A percentile compares a stretch with the other conserved stretches of the same genome.
Conservation (phyloP, 1,140 invertebrate species). For the Drosophila kepulauana region DNA sequence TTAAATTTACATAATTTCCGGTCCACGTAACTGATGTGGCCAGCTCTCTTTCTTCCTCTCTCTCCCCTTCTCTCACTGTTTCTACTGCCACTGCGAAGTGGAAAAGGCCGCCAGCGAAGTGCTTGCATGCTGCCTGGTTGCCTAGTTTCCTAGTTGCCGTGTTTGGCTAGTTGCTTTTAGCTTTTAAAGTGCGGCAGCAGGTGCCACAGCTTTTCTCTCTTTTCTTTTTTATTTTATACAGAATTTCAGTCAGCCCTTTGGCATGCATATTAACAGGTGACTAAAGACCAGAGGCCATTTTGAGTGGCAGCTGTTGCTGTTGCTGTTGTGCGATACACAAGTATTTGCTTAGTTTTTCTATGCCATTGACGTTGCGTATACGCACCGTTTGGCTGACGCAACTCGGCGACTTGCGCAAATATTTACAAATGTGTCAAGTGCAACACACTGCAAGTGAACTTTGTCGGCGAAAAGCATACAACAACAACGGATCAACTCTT, state of each 20-base stretch:
- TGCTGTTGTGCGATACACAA: neutral
- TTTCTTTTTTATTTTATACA: neutral
- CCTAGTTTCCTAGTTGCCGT: slow-evolving; percentile 5
- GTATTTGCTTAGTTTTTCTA: slow-evolving; percentile 57
- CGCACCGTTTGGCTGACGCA: slow-evolving; percentile 28
- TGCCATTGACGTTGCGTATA: slow-evolving; percentile 35
- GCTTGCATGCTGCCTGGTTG: slow-evolving; percentile 25
- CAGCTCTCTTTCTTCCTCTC: neutral
- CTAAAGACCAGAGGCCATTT: slow-evolving; percentile 50
- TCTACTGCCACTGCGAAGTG: neutral
- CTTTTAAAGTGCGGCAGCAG: slow-evolving; percentile 45
- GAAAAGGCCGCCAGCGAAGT: slow-evolving; percentile 33
- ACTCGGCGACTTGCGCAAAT: slow-evolving; percentile 39
- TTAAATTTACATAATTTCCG: slow-evolving; percentile 82
- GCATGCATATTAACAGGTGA: slow-evolving; percentile 56
- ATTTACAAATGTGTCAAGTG: slow-evolving; percentile 71
- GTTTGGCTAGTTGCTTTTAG: slow-evolving; percentile 43
- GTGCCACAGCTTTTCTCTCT: slow-evolving; percentile 20
- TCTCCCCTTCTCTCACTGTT: neutral
- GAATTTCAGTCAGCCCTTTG: slow-evolving; percentile 37
- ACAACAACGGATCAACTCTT: slow-evolving; percentile 9
- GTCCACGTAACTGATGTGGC: slow-evolving; percentile 57
- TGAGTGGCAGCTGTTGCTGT: slow-evolving; percentile 37
- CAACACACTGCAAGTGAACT: slow-evolving; percentile 29
- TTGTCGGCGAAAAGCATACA: slow-evolving; percentile 1